phyloP scores from a whole-genome alignment of 2,113 vertebrate species.

The Mirounga angustirostris region DNA sequence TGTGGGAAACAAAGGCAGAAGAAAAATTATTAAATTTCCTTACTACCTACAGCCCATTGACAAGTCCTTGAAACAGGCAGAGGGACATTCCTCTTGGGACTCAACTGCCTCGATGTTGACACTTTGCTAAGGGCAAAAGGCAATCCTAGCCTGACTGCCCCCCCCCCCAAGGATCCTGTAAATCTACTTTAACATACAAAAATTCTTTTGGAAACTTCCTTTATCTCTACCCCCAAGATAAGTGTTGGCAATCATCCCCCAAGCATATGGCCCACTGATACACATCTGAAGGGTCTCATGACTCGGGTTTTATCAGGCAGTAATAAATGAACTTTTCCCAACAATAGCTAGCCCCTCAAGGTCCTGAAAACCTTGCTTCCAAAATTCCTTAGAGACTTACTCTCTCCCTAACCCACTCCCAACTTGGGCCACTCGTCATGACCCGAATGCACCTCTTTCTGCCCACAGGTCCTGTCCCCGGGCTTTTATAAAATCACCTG shows the following conservation, averaged over 20 bases:
- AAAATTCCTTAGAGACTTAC: not conserved
- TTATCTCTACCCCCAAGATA: not conserved
- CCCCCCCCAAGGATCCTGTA: not conserved
- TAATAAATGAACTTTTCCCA: not conserved
- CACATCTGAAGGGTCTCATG: not conserved
- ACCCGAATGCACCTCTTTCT: not conserved
- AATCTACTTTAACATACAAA: not conserved
- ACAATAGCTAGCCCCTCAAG: not conserved
- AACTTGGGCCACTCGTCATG: not conserved
- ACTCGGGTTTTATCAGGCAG: not conserved
- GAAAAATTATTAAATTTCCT: not conserved
- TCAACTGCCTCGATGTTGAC: not conserved
- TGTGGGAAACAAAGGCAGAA: not conserved
- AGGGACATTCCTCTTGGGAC: not conserved
- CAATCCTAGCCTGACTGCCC: not conserved
- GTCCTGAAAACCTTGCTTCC: not conserved
- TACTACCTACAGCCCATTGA: not conserved
- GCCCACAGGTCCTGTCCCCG: not conserved
- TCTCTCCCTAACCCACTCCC: not conserved
- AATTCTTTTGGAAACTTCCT: not conserved
- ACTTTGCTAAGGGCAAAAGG: not conserved
- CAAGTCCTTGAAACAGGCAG: not conserved
- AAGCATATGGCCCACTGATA: not conserved
- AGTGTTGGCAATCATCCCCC: not conserved
- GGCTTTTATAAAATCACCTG: not conserved